Percentiles rank a stretch among this genome's conserved stretches.
These are phyloP conservation scores for Esperia sulphurella DNA, from an alignment of 2,888 invertebrate species.

Conservation along the genomic window DNA sequence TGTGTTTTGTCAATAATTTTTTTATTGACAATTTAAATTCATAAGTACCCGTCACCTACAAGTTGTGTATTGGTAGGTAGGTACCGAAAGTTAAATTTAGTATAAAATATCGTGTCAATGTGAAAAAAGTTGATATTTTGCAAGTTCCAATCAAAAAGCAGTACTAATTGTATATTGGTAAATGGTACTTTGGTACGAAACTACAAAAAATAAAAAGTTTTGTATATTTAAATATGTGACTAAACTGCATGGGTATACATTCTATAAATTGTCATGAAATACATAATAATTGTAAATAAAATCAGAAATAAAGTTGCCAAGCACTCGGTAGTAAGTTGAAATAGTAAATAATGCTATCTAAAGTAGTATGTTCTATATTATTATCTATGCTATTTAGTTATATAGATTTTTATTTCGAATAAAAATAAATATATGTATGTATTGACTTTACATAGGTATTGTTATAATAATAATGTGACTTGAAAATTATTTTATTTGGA, in stretches of 20 bases:
- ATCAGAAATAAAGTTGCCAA: slow-evolving; percentile 4
- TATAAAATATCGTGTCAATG: too few species aligned
- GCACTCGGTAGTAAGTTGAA: slow-evolving; percentile 22
- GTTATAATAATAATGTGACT: slow-evolving; percentile 14
- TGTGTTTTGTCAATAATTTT: background rate
- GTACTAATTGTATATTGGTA: too few species aligned
- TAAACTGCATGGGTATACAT: too few species aligned
- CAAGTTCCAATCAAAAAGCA: too few species aligned
- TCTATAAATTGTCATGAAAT: background rate
- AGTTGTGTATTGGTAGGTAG: too few species aligned
- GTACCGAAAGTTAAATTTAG: too few species aligned
- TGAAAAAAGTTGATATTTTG: too few species aligned
- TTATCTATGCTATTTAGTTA: slow-evolving; percentile 38
- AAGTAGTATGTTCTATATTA: slow-evolving; percentile 42
- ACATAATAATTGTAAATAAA: background rate
- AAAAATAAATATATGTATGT: slow-evolving; percentile 31
- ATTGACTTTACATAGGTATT: slow-evolving; percentile 38
- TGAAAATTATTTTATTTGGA: slow-evolving; percentile 7
- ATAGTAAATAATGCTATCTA: slow-evolving; percentile 20
- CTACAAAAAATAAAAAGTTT: too few species aligned
- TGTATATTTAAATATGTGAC: too few species aligned
- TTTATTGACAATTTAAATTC: background rate
- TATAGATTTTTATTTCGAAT: slow-evolving; percentile 13
- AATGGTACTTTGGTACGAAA: too few species aligned
- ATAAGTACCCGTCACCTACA: too few species aligned